Conservation (phyloP, 2,888 invertebrate species). For the Notodonta dromedarius region DNA sequence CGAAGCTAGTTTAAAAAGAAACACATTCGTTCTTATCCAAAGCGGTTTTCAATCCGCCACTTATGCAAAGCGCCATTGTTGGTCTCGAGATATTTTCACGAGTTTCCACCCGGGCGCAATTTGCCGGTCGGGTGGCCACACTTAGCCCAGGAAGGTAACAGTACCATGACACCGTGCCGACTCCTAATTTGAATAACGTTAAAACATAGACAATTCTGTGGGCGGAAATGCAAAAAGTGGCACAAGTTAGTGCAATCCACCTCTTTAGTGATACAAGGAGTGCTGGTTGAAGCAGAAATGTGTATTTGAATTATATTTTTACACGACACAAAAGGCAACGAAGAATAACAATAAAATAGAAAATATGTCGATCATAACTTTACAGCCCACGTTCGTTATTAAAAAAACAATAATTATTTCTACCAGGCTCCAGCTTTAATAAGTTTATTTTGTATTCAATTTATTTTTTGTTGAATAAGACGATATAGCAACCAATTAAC, state of each 20-base stretch:
- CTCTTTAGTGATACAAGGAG: not conserved
- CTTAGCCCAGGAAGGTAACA: constrained; percentile 40
- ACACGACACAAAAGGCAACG: no score
- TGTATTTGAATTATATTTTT: no score
- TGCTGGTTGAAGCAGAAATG: no score
- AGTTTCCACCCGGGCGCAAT: constrained; percentile 60
- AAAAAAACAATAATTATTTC: no score
- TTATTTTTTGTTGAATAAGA: no score
- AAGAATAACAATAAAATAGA: no score
- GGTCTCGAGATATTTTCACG: constrained; percentile 45
- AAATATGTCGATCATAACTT: no score
- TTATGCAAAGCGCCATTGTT: constrained; percentile 44
- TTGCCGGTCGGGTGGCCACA: constrained; percentile 52
- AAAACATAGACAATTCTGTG: constrained; percentile 34
- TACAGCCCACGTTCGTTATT: no score
- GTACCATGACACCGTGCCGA: constrained; percentile 34
- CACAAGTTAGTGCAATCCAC: not conserved
- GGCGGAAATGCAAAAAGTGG: constrained; percentile 3
- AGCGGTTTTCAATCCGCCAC: constrained; percentile 38
- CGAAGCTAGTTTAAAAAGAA: not conserved
- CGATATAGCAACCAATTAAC: not conserved
- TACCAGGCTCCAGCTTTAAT: no score
- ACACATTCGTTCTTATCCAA: constrained; percentile 1
- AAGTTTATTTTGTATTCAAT: no score
- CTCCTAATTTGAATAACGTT: constrained; percentile 52